Evolutionary conservation across 2,797 vertebrate species (phyloP), one percentile per base, ranked within the genome.

Genomic region (Sebastes trivittatus): DNA sequence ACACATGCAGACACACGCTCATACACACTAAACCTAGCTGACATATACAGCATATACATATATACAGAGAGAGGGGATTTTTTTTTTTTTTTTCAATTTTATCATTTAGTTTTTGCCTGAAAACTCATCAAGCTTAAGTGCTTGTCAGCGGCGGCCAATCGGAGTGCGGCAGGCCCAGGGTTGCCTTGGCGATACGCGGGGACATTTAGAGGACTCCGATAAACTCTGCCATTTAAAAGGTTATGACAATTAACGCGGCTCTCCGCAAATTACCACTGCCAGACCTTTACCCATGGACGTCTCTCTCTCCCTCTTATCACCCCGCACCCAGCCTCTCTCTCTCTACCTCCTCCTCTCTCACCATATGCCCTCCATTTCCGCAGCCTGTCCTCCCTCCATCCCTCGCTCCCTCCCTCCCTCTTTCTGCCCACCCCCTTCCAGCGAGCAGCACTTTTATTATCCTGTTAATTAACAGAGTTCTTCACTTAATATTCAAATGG

Each of bases 401-500:
- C 75, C 69, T 68, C 36, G 13, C 75, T 69, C 83, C 13, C 32
- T 63, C 63, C 82, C 70, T 55, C 80, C 77, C 72, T 66, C 76
- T 80, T 70, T 67, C 74, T 55, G 60, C 89, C 78, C 80, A 32
- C 85, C 84, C 85, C 68, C 77, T 75, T 82, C 55, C 89, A 84
- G 88, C 92, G 92, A 90, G 82, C 88, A 89, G 91, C 89, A 93
- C 93, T 95, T 97, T 96, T 96, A 96, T 95, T 96, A 97, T 95
- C 91, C 94, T 90, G 94, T 95, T 97, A 96, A 97, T 96, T 97
- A 97, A 97, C 93, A 89, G 92, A 95, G 91, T 96, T 94, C 94
- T 95, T 91, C 91, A 73, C 94, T 94, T 96, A 96, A 96, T 96
- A 97, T 95, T 96, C 95, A 96, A 97, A 97, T 97, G 95, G 92